Base-by-base conservation (phyloP, 2,888 invertebrate species). In the Itoplectis maculator region DNA sequence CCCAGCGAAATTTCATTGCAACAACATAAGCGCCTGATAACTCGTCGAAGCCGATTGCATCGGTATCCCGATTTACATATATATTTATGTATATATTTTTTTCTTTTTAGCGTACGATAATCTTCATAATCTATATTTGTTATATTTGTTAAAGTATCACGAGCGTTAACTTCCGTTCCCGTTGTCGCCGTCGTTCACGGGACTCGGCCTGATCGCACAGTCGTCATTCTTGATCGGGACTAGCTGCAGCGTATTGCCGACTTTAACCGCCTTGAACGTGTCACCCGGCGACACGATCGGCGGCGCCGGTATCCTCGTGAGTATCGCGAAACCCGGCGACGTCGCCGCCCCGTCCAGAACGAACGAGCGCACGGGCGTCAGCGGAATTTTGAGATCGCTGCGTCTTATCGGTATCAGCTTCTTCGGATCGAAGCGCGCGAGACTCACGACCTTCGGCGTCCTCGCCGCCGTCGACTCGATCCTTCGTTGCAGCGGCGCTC, bases 161-260 rank as follows among this genome's bases (percentile, higher is more conserved):
- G 45, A 54, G 59, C 65, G 79, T 77, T 83, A 83, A 83, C 82
- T 83, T 40, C 56, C 80, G 51, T 73, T 49, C 8, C 35, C 78
- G 45, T 18, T 51, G 42, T 83, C 73, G 63, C 49, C 76, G 15
- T 65, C 47, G 29, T n/a, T 69, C 9, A 47, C 59, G 37, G 56
- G 13, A 66, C 68, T 75, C 23, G 61, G 45, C 51, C 79, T 81
- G 4, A 23, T 13, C 9, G 70, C 35, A 20, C 18, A 61, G 66
- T 84, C 85, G 59, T 85, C 80, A 76, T 78, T 82, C 61, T 87
- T 85, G 13, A 89, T 84, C 40, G 87, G 89, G 61, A 90, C 88
- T 63, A 91, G 86, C 75, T 89, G 89, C 35, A 91, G 83, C 15
- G 88, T 88, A 76, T 90, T 88, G n/a, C 90, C 90, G 61, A 89